Evolutionary conservation across 1,140 invertebrate species (phyloP).

Genomic region (Bombus pascuorum): DNA sequence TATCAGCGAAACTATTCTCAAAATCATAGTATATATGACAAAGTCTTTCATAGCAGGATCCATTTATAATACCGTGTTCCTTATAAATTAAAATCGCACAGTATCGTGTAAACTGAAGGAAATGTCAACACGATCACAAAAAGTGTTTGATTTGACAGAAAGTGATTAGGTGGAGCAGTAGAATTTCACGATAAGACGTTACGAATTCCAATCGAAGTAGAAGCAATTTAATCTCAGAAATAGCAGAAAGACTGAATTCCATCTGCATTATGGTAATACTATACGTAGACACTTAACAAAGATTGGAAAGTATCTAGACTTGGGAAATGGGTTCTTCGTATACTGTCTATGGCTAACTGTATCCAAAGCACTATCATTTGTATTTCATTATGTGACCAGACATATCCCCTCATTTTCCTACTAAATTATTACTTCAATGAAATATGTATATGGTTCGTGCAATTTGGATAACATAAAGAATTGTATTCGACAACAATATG

Average conservation of each 20-base stretch:
- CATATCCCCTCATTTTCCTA: neutral
- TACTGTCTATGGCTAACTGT: constrained; percentile 1
- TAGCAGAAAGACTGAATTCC: constrained; percentile 26
- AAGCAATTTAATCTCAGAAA: constrained; percentile 28
- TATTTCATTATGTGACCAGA: neutral
- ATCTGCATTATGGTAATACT: neutral
- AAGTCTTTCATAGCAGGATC: neutral
- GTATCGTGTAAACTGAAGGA: neutral
- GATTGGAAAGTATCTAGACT: constrained; percentile 40
- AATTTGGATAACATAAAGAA: neutral
- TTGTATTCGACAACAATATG: neutral
- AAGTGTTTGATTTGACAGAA: neutral
- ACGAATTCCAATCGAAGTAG: neutral
- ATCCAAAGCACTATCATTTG: neutral
- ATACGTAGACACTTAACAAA: constrained; percentile 25
- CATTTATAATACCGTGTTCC: neutral
- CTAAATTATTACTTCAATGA: neutral
- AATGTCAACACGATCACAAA: neutral
- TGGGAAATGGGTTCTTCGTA: neutral
- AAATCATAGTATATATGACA: too few species aligned
- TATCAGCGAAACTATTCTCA: too few species aligned
- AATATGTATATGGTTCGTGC: neutral
- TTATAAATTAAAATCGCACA: neutral
- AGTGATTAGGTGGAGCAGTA: neutral
- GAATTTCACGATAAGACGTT: neutral